These are phyloP conservation scores for Drosophila pectinifera DNA, from an alignment of 1,140 invertebrate species.

Conservation along the genomic window DNA sequence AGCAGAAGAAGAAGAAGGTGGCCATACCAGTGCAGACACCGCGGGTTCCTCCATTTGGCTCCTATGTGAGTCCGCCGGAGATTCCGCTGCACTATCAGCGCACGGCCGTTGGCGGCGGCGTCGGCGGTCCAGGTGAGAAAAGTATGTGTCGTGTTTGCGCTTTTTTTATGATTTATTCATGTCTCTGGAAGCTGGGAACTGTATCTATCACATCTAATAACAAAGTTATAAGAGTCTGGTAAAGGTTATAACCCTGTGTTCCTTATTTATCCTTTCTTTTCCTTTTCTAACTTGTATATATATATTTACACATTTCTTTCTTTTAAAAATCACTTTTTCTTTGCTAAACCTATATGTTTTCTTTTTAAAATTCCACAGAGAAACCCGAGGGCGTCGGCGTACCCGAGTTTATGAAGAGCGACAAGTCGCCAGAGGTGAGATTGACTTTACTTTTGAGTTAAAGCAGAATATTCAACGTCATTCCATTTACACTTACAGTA, in stretches of 20 bases:
- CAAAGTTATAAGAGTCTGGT: neutral
- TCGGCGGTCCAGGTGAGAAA: constrained; percentile 73
- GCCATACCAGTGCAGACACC: constrained; percentile 94
- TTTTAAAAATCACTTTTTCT: neutral
- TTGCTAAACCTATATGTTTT: neutral
- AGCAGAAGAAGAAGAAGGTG: constrained; percentile 90
- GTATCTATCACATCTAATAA: neutral
- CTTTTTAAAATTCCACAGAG: constrained; percentile 42
- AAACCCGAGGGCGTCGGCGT: constrained; percentile 63
- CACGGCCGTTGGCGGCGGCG: constrained; percentile 57
- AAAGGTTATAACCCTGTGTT: too few species aligned
- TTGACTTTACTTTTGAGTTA: neutral
- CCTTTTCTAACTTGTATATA: neutral
- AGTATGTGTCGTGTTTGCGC: constrained; percentile 85
- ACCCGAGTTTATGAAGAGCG: constrained; percentile 76
- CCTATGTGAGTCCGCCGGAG: constrained; percentile 84
- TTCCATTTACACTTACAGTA: constrained; percentile 83
- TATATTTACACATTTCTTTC: too few species aligned
- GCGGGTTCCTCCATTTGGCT: constrained; percentile 90
- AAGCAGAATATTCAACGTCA: neutral
- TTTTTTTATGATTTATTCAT: neutral
- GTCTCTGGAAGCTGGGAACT: neutral
- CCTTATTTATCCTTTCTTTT: too few species aligned
- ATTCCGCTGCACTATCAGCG: constrained; percentile 84
- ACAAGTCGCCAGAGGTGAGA: constrained; percentile 89